A percentile compares a stretch with the other conserved stretches of the same genome.
phyloP scores from a whole-genome alignment of 2,888 invertebrate species.

The Aporophyla lueneburgensis region DNA sequence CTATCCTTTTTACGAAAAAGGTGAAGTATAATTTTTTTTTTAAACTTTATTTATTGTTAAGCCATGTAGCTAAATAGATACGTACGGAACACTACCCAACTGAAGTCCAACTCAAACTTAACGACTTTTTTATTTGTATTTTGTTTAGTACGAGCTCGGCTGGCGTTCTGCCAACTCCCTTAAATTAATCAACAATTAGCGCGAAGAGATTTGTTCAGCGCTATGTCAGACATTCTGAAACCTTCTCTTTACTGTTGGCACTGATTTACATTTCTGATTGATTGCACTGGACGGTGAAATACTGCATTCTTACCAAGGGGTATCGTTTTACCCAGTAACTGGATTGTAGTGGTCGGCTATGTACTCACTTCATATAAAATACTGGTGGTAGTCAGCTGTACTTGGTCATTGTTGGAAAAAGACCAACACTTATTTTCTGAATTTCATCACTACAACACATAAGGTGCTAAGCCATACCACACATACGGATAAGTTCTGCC shows the following conservation, averaged over 20 bases:
- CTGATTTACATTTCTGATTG: conserved; percentile 48
- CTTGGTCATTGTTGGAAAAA: too few species aligned
- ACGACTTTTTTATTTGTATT: conserved; percentile 50
- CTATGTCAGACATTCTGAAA: conserved; percentile 29
- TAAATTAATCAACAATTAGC: conserved; percentile 68
- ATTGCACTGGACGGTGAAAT: background rate
- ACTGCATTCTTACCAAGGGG: background rate
- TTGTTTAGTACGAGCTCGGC: conserved; percentile 22
- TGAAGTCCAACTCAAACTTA: background rate
- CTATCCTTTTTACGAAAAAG: too few species aligned
- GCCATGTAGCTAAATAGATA: background rate
- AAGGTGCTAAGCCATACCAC: background rate
- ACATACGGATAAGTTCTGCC: background rate
- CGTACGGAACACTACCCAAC: conserved; percentile 9
- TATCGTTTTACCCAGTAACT: background rate
- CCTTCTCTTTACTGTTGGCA: conserved; percentile 14
- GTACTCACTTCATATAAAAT: background rate
- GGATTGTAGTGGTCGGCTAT: too few species aligned
- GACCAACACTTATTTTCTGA: background rate
- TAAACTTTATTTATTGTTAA: background rate
- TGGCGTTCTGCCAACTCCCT: conserved; percentile 59
- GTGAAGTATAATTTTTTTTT: too few species aligned
- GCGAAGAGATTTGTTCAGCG: conserved; percentile 52
- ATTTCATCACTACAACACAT: background rate
- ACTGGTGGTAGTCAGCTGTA: background rate